Evolutionary conservation across 2,888 invertebrate species (phyloP).

Genomic region (Drosophila affinis): DNA sequence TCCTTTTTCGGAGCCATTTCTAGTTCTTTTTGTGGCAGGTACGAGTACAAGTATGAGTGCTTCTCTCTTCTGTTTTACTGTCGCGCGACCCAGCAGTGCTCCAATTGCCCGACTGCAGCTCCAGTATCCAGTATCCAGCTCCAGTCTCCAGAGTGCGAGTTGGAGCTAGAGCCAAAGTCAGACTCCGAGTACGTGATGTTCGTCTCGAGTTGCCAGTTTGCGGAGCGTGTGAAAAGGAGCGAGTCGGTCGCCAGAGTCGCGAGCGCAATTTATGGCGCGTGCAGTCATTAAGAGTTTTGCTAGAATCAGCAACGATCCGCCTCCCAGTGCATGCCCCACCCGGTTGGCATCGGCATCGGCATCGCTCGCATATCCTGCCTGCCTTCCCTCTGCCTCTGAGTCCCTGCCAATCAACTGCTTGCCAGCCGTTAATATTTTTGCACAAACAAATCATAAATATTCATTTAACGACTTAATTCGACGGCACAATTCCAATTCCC

Average conservation of each 20-base stretch:
- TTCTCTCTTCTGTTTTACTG: constrained; percentile 25
- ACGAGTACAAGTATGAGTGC: too few relatives aligned
- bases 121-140: background rate
- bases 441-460: constrained; percentile 78
- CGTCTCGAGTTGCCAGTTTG: constrained; percentile 43
- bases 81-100: constrained; percentile 50
- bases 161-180: background rate
- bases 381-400: constrained; percentile 1
- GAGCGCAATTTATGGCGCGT: constrained; percentile 61
- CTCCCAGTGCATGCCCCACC: constrained; percentile 2
- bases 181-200: constrained; percentile 45
- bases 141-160: background rate
- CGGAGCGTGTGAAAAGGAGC: constrained; percentile 68
- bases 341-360: background rate
- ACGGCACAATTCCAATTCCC: constrained; percentile 47
- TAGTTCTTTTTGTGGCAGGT: background rate
- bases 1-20: constrained; percentile 32
- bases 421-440: constrained; percentile 50
- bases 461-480: constrained; percentile 79
- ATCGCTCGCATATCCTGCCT: constrained; percentile 14
- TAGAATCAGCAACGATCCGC: constrained; percentile 45
- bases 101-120: constrained; percentile 32
- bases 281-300: constrained; percentile 69
- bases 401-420: constrained; percentile 35
- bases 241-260: constrained; percentile 33